Evolutionary conservation across 1,140 invertebrate species (phyloP).

Genomic region (Drosophila setifemur): DNA sequence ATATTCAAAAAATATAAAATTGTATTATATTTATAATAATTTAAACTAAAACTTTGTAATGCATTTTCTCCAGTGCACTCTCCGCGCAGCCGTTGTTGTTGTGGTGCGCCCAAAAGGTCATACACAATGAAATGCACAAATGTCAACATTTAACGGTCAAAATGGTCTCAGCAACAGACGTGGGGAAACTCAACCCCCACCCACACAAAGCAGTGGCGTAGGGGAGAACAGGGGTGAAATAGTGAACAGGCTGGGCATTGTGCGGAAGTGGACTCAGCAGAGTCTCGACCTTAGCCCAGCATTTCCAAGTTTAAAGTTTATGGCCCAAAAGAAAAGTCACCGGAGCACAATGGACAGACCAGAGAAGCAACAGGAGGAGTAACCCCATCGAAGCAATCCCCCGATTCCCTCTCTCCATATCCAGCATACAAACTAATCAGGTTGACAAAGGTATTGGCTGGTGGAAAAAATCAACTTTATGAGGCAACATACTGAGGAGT

Average conservation of each 20-base stretch:
- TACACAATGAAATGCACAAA: slow-evolving; percentile 78
- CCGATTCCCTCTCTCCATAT: slow-evolving; percentile 1
- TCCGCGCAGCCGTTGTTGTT: slow-evolving; percentile 40
- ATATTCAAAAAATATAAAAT: not conserved
- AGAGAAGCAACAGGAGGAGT: slow-evolving; percentile 46
- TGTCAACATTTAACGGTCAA: slow-evolving; percentile 79
- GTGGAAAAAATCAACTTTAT: slow-evolving; percentile 41
- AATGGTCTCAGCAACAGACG: slow-evolving; percentile 52
- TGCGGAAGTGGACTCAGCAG: slow-evolving; percentile 59
- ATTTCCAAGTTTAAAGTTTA: slow-evolving; percentile 71
- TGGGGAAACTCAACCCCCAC: too few relatives aligned
- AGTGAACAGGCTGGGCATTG: slow-evolving; percentile 40
- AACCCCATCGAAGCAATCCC: not conserved
- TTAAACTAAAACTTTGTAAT: not conserved
- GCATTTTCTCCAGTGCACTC: not conserved
- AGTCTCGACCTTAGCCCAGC: slow-evolving; percentile 33
- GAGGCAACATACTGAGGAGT: slow-evolving; percentile 42
- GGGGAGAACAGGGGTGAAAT: not conserved
- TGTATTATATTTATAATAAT: too few relatives aligned
- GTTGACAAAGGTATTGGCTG: slow-evolving; percentile 23
- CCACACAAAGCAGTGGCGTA: not conserved
- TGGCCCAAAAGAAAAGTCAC: slow-evolving; percentile 61
- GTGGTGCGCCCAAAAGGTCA: slow-evolving; percentile 67
- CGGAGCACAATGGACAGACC: slow-evolving; percentile 47
- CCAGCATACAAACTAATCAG: slow-evolving; percentile 54